Evolutionary conservation across 2,888 invertebrate genomes (phyloP).

Genomic region (Nemotelus nigrinus): DNA sequence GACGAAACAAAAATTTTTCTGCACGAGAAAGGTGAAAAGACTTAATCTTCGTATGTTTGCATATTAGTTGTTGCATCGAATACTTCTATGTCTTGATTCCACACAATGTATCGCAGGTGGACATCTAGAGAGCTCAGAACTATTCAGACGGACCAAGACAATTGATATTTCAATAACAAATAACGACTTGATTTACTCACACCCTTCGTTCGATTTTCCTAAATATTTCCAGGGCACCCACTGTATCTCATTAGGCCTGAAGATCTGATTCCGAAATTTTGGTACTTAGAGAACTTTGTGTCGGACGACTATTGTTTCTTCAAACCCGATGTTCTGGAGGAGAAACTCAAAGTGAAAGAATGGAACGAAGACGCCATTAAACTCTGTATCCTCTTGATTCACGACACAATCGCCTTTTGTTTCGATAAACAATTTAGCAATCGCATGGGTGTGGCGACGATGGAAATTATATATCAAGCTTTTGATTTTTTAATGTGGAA

Average conservation of each 20-base stretch:
- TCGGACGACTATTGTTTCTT: conserved; percentile 35
- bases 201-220: background rate
- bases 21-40: background rate
- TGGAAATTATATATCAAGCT: conserved; percentile 40
- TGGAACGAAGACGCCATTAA: conserved; percentile 13
- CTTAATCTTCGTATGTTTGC: too few species aligned
- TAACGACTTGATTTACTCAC: background rate
- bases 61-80: too few species aligned
- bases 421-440: conserved; percentile 19
- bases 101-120: too few species aligned
- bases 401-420: conserved; percentile 22
- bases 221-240: conserved; percentile 1
- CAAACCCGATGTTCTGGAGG: conserved; percentile 1
- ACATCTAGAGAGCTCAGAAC: too few species aligned
- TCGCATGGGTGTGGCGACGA: conserved; percentile 12
- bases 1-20: background rate
- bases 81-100: too few species aligned
- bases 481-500: conserved; percentile 27
- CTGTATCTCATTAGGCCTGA: background rate
- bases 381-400: conserved; percentile 7
- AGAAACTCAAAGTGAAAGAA: background rate
- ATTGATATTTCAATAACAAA: too few species aligned
- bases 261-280: conserved; percentile 31
- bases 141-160: too few species aligned
- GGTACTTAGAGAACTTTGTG: conserved; percentile 24